Base-by-base conservation (phyloP, 2,888 invertebrate species). In the Chymomyza procnemis region DNA sequence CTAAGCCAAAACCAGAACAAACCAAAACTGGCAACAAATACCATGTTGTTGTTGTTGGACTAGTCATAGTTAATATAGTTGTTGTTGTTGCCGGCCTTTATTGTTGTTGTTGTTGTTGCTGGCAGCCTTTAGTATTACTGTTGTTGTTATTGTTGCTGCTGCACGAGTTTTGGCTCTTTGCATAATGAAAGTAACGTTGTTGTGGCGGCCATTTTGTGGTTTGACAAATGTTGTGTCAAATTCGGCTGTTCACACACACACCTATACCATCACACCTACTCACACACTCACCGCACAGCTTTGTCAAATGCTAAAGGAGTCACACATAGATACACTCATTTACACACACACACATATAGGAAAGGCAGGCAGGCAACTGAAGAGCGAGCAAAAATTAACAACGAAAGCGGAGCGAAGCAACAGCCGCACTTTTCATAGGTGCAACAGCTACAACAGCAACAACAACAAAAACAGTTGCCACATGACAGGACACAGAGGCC, bases 241-340 rank as follows among this genome's bases (percentile, higher is more conserved):
- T 87, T 86, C 75, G 79, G 83, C 79, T 77, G 78, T 77, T 75
- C 70, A 84, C 75, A 67, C 73, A 73, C 66, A 71, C 67, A 65
- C 68, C 16, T 65, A 66, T 61, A 61, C 52, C 47, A 30, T 62
- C 34, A 47, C 56, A 61, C 22, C 58, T 12, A 56, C 56, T 19
- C 64, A 64, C 54, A 56, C 22, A 63, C 30, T 41, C 71, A 65
- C 71, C 58, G 68, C 66, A 61, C 75, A 66, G 83, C 79, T 86
- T 86, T 83, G 82, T 83, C 84, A 87, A 84, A 85, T 87, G 87
- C 87, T 84, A 84, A 84, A 87, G 83, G 84, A 87, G 83, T 85
- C 76, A 60, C 60, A 64, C 50, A 64, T 19, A 14, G 8, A 54
- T 55, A 56, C 52, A 22, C 26, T 55, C 62, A 54, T 47, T 52